Conservation (phyloP, 2,888 invertebrate genomes). For the Nymphalis polychloros region DNA sequence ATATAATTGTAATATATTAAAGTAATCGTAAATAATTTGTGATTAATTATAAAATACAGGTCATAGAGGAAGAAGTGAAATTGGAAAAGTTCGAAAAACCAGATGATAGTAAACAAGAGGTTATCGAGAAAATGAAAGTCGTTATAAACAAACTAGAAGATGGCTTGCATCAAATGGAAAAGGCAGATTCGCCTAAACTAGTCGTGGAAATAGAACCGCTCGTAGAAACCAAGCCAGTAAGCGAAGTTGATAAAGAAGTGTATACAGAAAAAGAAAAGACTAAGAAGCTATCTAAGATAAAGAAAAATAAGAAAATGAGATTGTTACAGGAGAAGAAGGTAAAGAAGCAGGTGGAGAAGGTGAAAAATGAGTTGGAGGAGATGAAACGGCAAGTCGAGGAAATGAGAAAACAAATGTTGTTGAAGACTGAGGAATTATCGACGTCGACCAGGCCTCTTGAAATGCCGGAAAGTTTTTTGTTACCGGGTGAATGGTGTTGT, state of each 20-base stretch:
- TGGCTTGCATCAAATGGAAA: conserved; percentile 54
- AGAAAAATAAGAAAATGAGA: conserved; percentile 59
- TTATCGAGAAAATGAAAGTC: conserved; percentile 70
- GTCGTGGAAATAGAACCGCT: conserved; percentile 41
- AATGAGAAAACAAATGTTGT: conserved; percentile 64
- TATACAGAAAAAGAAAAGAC: conserved; percentile 40
- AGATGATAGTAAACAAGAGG: conserved; percentile 60
- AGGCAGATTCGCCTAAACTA: conserved; percentile 45
- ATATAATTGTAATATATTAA: too few species aligned
- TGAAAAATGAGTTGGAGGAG: conserved; percentile 62
- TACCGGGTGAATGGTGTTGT: conserved; percentile 84
- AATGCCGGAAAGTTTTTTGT: conserved; percentile 59
- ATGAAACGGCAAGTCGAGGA: conserved; percentile 69
- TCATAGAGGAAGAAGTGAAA: conserved; percentile 60
- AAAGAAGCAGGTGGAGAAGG: conserved; percentile 65
- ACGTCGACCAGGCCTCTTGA: conserved; percentile 37
- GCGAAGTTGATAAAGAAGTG: conserved; percentile 29
- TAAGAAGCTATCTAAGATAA: conserved; percentile 56
- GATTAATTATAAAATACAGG: conserved; percentile 45
- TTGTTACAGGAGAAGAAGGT: conserved; percentile 62
- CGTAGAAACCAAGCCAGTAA: conserved; percentile 39
- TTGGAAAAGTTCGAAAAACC: conserved; percentile 66
- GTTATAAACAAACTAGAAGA: conserved; percentile 70
- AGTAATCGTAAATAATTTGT: background rate
- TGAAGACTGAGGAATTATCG: conserved; percentile 52